phyloP scores from a whole-genome alignment of 1,140 invertebrate species.

The Amphibalanus amphitrite region DNA sequence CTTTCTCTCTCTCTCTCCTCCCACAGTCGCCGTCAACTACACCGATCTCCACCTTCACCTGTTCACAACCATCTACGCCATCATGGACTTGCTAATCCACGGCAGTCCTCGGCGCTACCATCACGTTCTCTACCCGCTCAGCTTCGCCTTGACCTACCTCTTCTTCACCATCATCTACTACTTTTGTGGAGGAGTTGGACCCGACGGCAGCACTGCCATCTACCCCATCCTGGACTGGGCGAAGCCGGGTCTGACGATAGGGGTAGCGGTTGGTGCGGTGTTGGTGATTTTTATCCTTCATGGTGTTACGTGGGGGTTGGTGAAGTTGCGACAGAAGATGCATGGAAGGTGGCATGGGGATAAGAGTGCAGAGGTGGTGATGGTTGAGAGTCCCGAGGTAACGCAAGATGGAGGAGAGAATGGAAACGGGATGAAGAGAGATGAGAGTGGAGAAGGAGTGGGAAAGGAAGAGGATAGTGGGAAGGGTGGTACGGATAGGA shows the following conservation, averaged over 20 bases:
- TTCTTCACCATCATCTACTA: slow-evolving; percentile 4
- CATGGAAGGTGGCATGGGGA: not conserved
- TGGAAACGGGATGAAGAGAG: too few species aligned
- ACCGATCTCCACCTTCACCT: not conserved
- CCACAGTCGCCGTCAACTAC: not conserved
- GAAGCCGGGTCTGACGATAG: not conserved
- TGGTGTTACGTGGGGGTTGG: not conserved
- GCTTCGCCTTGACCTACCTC: not conserved
- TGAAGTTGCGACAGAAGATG: not conserved
- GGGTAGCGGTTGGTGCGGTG: not conserved
- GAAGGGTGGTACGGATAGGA: too few species aligned
- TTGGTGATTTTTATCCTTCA: not conserved
- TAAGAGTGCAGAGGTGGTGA: too few species aligned
- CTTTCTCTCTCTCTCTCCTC: not conserved
- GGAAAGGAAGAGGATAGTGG: too few species aligned
- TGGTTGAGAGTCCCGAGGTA: too few species aligned
- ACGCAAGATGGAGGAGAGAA: too few species aligned
- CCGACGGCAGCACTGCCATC: not conserved
- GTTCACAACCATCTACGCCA: not conserved
- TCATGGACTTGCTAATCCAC: not conserved
- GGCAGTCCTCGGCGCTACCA: not conserved
- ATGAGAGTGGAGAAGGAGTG: too few species aligned
- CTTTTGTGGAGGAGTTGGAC: not conserved
- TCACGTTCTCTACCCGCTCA: not conserved
- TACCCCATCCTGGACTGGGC: slow-evolving; percentile 3